Conservation (phyloP, 2,797 vertebrate species). For the Austrolebias charrua region DNA sequence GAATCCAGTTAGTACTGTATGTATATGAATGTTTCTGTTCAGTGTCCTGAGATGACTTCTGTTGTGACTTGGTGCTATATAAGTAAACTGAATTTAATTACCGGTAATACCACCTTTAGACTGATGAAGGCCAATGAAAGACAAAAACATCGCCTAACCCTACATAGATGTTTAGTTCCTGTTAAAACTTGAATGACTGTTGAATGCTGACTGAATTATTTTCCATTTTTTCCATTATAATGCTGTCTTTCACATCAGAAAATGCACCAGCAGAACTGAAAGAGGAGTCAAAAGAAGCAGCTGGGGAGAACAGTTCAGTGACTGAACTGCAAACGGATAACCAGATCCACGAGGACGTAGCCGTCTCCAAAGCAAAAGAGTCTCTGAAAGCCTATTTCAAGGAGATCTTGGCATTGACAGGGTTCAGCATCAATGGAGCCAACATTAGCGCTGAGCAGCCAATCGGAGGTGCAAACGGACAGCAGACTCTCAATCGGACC, state of each 20-base stretch:
- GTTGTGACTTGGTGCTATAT: too few species aligned
- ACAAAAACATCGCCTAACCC: too few species aligned
- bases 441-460: constrained; percentile 85
- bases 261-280: constrained; percentile 43
- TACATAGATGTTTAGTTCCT: not conserved
- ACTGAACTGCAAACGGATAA: constrained; percentile 49
- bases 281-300: constrained; percentile 35
- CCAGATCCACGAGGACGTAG: constrained; percentile 62
- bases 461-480: constrained; percentile 84
- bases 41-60: too few species aligned
- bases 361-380: constrained; percentile 78
- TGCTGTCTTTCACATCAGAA: constrained; percentile 47
- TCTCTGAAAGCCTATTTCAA: constrained; percentile 81
- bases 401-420: constrained; percentile 86
- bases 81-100: too few species aligned
- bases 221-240: constrained; percentile 4
- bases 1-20: too few species aligned
- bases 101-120: too few species aligned
- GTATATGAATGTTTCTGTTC: too few species aligned
- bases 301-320: constrained; percentile 45
- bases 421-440: constrained; percentile 85
- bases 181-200: not conserved
- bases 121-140: too few species aligned
- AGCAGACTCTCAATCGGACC: constrained; percentile 82
- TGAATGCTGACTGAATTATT: not conserved